A percentile compares a stretch with the other conserved stretches of the same genome.
phyloP scores from a whole-genome alignment of 2,888 invertebrate species.

The Tridacna gigas region DNA sequence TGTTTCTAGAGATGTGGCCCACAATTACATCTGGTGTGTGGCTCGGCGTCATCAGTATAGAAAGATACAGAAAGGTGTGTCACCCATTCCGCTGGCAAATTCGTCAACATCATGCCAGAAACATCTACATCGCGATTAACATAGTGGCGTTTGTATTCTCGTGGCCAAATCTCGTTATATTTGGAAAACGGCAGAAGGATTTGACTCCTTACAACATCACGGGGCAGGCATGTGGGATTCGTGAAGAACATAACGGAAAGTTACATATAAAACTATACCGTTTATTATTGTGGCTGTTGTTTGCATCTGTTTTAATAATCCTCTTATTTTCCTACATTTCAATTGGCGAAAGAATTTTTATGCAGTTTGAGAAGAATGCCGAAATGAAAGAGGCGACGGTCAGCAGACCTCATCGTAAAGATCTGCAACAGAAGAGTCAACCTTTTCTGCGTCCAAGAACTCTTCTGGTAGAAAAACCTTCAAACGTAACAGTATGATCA shows the following conservation, averaged over 20 bases:
- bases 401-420: neutral
- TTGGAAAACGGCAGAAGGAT: constrained; percentile 42
- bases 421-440: neutral
- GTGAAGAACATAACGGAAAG: constrained; percentile 43
- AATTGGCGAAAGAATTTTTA: constrained; percentile 42
- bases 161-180: constrained; percentile 55
- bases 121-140: constrained; percentile 29
- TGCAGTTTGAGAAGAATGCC: constrained; percentile 25
- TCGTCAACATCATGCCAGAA: constrained; percentile 29
- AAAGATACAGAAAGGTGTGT: constrained; percentile 55
- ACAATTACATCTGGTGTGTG: constrained; percentile 43
- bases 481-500: no score
- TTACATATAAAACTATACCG: constrained; percentile 34
- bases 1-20: constrained; percentile 54
- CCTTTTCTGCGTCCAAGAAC: neutral
- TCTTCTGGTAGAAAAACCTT: no score
- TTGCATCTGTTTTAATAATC: constrained; percentile 32
- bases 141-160: constrained; percentile 36
- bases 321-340: constrained; percentile 40
- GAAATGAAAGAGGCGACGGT: neutral
- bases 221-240: constrained; percentile 49
- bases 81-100: constrained; percentile 48
- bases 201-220: constrained; percentile 39
- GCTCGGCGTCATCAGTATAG: constrained; percentile 54
- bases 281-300: constrained; percentile 46